Evolutionary conservation across 1,140 invertebrate species (phyloP).

Genomic region (Epicauta chinensis): DNA sequence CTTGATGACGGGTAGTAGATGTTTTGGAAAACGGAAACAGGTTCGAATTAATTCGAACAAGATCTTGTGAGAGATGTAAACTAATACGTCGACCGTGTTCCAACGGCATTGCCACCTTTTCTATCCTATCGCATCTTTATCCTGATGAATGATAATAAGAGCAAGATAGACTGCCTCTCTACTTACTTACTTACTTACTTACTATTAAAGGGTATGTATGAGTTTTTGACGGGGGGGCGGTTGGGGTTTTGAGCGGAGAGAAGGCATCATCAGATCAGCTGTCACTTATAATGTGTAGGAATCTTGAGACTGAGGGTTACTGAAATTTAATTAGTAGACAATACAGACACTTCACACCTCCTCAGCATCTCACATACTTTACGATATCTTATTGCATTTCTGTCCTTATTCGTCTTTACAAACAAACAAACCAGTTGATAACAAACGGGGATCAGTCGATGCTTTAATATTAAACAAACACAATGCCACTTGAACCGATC

Average conservation of each 20-base stretch:
- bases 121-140: too few relatives aligned
- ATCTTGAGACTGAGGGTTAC: constrained; percentile 27
- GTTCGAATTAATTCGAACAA: constrained; percentile 14
- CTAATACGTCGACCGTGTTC: constrained; percentile 1
- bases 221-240: not conserved
- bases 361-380: constrained; percentile 26
- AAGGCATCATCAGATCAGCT: constrained; percentile 24
- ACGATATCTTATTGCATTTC: constrained; percentile 27
- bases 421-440: too few relatives aligned
- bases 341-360: constrained; percentile 25
- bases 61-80: constrained; percentile 13
- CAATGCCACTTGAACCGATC: too few relatives aligned
- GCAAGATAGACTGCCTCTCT: too few relatives aligned
- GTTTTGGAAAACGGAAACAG: constrained; percentile 8
- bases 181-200: too few relatives aligned
- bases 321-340: constrained; percentile 31
- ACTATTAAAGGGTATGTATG: not conserved
- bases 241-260: not conserved
- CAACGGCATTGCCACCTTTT: too few relatives aligned
- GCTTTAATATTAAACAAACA: too few relatives aligned
- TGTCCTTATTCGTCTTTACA: not conserved
- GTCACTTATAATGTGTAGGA: constrained; percentile 29
- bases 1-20: constrained; percentile 9
- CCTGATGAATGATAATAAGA: too few relatives aligned
- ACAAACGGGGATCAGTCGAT: not conserved